A percentile compares a stretch with the other conserved stretches of the same genome.
phyloP scores from a whole-genome alignment of 1,140 invertebrate species.

The Tetramorium simillimum region DNA sequence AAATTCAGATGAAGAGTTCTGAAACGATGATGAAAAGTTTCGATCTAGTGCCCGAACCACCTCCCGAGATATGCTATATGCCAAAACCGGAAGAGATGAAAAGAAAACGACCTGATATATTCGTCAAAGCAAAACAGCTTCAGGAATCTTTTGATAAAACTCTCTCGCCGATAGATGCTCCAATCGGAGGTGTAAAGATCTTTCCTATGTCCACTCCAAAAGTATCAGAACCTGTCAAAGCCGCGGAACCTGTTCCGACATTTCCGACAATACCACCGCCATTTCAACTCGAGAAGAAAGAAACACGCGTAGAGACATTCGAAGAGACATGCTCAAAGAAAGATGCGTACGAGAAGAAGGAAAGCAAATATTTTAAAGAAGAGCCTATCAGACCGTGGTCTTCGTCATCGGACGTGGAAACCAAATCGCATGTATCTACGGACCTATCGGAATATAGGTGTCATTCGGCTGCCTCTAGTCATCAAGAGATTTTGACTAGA shows the following conservation, averaged over 20 bases:
- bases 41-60: conserved; percentile 89
- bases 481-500: conserved; percentile 66
- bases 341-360: conserved; percentile 69
- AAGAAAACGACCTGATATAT: conserved; percentile 86
- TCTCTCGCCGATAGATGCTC: conserved; percentile 87
- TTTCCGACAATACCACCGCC: conserved; percentile 77
- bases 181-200: conserved; percentile 88
- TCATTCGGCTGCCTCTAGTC: conserved; percentile 74
- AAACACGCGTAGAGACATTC: conserved; percentile 38
- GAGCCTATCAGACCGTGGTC: conserved; percentile 70
- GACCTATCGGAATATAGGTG: conserved; percentile 77
- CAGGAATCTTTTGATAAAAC: conserved; percentile 87
- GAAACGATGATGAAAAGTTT: conserved; percentile 85
- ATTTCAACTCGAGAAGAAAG: conserved; percentile 77
- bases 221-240: conserved; percentile 55
- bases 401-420: conserved; percentile 77
- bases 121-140: conserved; percentile 88
- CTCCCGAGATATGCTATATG: conserved; percentile 90
- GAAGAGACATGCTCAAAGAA: conserved; percentile 72
- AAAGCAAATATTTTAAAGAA: conserved; percentile 61
- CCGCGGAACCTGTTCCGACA: neutral
- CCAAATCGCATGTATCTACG: conserved; percentile 77
- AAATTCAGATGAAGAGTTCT: conserved; percentile 80
- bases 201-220: conserved; percentile 84
- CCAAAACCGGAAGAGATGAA: conserved; percentile 85